Evolutionary conservation across 1,140 invertebrate genomes (phyloP).

Genomic region (Maconellicoccus hirsutus): DNA sequence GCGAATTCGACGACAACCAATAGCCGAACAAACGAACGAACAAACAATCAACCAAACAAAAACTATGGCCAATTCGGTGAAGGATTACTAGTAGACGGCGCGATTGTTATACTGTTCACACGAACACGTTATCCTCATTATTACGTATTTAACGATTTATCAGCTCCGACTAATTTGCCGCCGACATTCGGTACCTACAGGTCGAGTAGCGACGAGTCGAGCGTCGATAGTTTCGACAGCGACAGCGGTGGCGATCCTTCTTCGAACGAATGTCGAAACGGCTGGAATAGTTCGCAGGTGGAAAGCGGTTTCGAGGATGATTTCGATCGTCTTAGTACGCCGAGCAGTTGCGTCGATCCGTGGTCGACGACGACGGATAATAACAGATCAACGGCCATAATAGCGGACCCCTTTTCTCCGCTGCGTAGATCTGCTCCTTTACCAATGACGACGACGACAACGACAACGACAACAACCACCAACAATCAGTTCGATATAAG

Average conservation of each 20-base stretch:
- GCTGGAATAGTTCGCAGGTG: conserved; percentile 41
- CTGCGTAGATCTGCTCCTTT: conserved; percentile 14
- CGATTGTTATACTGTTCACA: too few species aligned
- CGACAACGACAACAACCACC: conserved; percentile 15
- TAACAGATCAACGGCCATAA: conserved; percentile 27
- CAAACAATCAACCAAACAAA: too few species aligned
- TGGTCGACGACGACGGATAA: too few species aligned
- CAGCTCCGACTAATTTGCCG: too few species aligned
- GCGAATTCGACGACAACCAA: too few species aligned
- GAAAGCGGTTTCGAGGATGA: conserved; percentile 67
- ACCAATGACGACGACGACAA: too few species aligned
- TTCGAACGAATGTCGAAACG: conserved; percentile 2
- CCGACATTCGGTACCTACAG: conserved; percentile 32
- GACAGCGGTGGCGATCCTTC: conserved; percentile 45
- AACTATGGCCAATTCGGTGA: too few species aligned
- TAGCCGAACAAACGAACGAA: too few species aligned
- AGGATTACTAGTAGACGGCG: too few species aligned
- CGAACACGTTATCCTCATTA: not conserved
- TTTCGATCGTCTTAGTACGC: conserved; percentile 45
- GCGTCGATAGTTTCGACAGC: conserved; percentile 59
- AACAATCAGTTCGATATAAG: conserved; percentile 26
- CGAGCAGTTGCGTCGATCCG: conserved; percentile 28
- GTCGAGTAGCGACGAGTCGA: conserved; percentile 57
- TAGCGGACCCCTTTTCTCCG: conserved; percentile 26
- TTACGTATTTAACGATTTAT: too few species aligned